Base-by-base conservation (phyloP, 2,888 invertebrate genomes). In the Yponomeuta cagnagella region DNA sequence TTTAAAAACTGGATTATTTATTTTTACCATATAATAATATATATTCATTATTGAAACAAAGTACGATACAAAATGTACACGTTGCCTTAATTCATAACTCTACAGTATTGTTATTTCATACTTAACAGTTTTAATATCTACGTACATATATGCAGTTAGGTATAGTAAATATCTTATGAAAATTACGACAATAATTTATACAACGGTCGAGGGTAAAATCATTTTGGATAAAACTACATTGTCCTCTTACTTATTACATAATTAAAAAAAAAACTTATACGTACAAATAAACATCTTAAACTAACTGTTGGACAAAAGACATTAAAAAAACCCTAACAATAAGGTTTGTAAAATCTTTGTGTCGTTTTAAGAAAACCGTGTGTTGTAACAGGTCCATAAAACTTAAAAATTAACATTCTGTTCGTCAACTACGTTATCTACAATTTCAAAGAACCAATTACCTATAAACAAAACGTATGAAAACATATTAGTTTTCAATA, bases 21-120 rank as follows among this genome's bases (percentile, higher is more conserved):
- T 94, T 91, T 85, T 94, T 93, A 94, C 94, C 93, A 94, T 94
- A 93, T 93, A 93, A 94, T 94, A 94, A 91, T 92, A 94, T 94
- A 94, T 94, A 94, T 94, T 94, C 93, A 94, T 93, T 86, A 85
- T 87, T 87, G 87, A 93, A 94, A 94, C 94, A 94, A 94, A 94
- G 93, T 94, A 95, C 94, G 93, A 94, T 95, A 95, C 94, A 95
- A 94, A 95, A 95, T 95, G 93, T 95, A 95, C 94, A 95, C 93
- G 93, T 93, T 93, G 93, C 93, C 89, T 90, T 88, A 87, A 83
- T 85, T 80, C 79, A 85, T 87, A 89, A 87, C 89, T 71, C 65
- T 90, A 90, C 87, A 80, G 78, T 84, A 86, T 85, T 87, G 85
- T 88, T 89, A 89, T 79, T 88, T 85, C 85, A 85, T 93, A 93